Percentiles rank a stretch among this genome's conserved stretches.
These are phyloP conservation scores for Plumapathes pennacea DNA, from an alignment of 92 coral and sea anemone species.

Conservation along the genomic window DNA sequence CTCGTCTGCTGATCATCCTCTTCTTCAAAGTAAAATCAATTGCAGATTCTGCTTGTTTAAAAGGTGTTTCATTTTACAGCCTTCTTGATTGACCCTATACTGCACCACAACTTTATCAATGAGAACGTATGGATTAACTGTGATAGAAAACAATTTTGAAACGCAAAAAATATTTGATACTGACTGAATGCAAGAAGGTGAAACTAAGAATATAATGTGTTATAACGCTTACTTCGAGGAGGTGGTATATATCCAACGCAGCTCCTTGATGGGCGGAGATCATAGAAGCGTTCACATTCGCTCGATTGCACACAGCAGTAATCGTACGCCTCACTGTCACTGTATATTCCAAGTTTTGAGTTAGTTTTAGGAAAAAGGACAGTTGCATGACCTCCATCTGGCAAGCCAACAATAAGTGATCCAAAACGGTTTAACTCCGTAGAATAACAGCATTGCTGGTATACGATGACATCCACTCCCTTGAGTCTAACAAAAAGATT, in stretches of 20 bases:
- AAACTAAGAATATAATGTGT: too few relatives aligned
- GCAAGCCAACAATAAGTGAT: constrained; percentile 27
- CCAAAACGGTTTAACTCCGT: constrained; percentile 15
- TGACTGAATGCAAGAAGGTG: too few relatives aligned
- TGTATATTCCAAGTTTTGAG: not conserved
- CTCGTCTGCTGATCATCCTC: too few relatives aligned
- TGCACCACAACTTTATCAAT: too few relatives aligned
- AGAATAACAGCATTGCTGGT: constrained; percentile 14
- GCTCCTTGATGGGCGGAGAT: constrained; percentile 1
- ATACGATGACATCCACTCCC: not conserved
- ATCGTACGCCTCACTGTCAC: constrained; percentile 33
- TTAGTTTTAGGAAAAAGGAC: not conserved
- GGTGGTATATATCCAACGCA: constrained; percentile 2
- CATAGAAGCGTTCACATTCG: not conserved
- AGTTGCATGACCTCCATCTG: constrained; percentile 21
- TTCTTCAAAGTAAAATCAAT: too few relatives aligned
- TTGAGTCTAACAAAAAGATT: too few relatives aligned
- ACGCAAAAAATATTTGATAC: too few relatives aligned
- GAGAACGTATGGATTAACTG: too few relatives aligned
- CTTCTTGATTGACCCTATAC: too few relatives aligned
- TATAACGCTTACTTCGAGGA: not conserved
- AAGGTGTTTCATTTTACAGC: too few relatives aligned
- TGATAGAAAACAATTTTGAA: too few relatives aligned
- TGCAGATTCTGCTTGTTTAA: too few relatives aligned
- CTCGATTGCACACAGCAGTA: constrained; percentile 28